Percentiles rank a stretch among this genome's conserved stretches.
phyloP scores from a whole-genome alignment of 2,888 invertebrate species.

The Tanytarsus gracilentus region DNA sequence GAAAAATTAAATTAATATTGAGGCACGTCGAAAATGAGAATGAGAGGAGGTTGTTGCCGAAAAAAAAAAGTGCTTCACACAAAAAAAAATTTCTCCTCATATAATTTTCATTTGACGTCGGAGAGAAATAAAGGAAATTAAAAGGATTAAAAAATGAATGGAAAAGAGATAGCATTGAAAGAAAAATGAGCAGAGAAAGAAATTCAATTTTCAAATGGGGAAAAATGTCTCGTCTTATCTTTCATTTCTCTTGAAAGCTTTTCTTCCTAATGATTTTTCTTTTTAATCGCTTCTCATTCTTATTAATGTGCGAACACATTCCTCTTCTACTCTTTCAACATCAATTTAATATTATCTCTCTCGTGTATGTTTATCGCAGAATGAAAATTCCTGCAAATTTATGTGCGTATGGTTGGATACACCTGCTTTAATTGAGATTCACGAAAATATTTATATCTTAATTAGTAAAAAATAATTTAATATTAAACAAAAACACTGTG shows the following conservation, averaged over 20 bases:
- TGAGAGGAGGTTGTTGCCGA: too few species aligned
- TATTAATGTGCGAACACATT: too few species aligned
- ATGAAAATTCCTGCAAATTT: too few species aligned
- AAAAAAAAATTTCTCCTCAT: not conserved
- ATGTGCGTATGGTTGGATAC: too few species aligned
- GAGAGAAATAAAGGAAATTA: conserved; percentile 16
- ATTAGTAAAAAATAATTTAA: too few species aligned
- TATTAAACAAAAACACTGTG: too few species aligned
- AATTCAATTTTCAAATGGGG: not conserved
- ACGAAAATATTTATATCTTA: too few species aligned
- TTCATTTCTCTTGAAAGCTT: too few species aligned
- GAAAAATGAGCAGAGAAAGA: not conserved
- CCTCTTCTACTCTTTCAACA: too few species aligned
- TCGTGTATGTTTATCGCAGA: too few species aligned
- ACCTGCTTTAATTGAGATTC: too few species aligned
- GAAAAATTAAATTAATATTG: conserved; percentile 27
- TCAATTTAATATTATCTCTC: too few species aligned
- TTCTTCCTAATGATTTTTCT: conserved; percentile 8
- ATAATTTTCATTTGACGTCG: not conserved
- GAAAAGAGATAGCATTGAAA: not conserved
- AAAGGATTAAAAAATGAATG: conserved; percentile 19
- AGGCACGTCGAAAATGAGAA: conserved; percentile 2
- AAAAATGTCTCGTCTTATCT: conserved; percentile 1
- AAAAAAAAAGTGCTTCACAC: not conserved
- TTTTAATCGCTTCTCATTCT: conserved; percentile 3